A percentile compares a stretch with the other conserved stretches of the same genome.
Conservation (phyloP, 2,888 invertebrate species). For the Operophtera brumata region DNA sequence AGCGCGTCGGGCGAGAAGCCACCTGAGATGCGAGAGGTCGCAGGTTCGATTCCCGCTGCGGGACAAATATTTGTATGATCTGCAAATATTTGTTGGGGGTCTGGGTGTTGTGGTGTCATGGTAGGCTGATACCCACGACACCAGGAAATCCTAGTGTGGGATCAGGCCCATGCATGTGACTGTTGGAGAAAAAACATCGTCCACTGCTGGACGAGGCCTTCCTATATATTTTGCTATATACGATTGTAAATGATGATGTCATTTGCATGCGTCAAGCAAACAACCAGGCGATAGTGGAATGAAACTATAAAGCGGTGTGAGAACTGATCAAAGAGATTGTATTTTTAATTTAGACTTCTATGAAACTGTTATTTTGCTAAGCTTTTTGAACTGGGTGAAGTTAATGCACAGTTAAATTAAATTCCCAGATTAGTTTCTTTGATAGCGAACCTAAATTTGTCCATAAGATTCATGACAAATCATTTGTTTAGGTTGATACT, state of each 20-base stretch:
- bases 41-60: no score
- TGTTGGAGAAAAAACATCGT: no score
- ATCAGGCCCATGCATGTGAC: no score
- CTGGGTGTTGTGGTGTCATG: no score
- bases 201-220: no score
- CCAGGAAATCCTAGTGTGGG: no score
- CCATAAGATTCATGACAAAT: not conserved
- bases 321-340: conserved; percentile 39
- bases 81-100: no score
- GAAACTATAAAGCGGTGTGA: conserved; percentile 28
- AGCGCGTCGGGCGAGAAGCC: no score
- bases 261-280: conserved; percentile 24
- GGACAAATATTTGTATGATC: no score
- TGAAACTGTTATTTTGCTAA: conserved; percentile 21
- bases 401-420: conserved; percentile 5
- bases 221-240: no score
- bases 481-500: not conserved
- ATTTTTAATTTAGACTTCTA: conserved; percentile 29
- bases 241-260: conserved; percentile 25
- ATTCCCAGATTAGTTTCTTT: not conserved
- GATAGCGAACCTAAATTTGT: not conserved
- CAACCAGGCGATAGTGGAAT: conserved; percentile 18
- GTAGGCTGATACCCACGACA: no score
- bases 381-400: conserved; percentile 12
- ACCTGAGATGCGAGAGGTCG: no score